These are phyloP conservation scores for Cyclina sinensis DNA, from an alignment of 1,140 invertebrate genomes.

Conservation along the genomic window DNA sequence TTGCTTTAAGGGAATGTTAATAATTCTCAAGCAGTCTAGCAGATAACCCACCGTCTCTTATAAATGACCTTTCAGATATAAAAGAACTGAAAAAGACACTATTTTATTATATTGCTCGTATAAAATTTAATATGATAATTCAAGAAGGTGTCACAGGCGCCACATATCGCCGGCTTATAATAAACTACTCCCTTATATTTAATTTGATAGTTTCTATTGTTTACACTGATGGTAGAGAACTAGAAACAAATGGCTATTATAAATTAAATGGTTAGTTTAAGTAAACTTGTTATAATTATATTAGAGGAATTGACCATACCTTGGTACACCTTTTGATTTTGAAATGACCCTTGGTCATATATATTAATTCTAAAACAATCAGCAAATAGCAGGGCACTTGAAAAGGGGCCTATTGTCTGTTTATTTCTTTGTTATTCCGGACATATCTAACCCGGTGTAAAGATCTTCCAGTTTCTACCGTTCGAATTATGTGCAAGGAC, in stretches of 20 bases:
- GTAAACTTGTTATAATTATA: neutral
- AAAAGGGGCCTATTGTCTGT: no score
- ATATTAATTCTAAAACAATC: no score
- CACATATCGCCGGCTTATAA: neutral
- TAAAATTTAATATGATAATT: conserved; percentile 35
- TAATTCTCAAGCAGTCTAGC: conserved; percentile 8
- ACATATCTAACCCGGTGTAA: no score
- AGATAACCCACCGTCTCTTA: conserved; percentile 14
- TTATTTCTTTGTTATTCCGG: no score
- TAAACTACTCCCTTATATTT: conserved; percentile 2
- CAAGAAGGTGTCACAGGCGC: conserved; percentile 16
- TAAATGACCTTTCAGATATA: conserved; percentile 10
- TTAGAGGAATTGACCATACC: no score
- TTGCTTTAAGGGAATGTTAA: neutral
- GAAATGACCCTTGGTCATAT: no score
- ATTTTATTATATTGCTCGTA: conserved; percentile 18
- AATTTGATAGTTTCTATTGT: conserved; percentile 31
- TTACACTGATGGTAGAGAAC: neutral
- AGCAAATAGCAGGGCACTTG: no score
- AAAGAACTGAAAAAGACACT: neutral
- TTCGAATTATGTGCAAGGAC: no score
- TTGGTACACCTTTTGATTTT: no score
- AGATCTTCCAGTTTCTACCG: no score
- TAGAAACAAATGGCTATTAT: neutral
- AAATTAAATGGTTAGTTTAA: neutral